Base-by-base conservation (phyloP, 2,797 vertebrate species). In the Halcyon chelicuti region DNA sequence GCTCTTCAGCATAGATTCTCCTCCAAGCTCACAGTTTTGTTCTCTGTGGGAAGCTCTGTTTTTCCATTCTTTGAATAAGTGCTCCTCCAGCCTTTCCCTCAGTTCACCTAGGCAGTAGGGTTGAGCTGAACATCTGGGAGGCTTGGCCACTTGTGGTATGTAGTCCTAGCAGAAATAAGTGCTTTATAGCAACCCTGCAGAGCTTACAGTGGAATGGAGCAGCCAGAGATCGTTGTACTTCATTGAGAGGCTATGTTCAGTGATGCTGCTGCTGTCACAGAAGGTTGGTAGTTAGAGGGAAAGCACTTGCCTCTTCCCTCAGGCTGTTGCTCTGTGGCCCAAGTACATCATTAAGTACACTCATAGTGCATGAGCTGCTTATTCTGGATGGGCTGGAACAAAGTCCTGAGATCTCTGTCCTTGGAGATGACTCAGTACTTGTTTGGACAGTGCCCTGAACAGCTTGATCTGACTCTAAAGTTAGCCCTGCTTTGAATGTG, bases 261-360 rank as follows among this genome's bases (percentile, higher is more conserved):
- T 37, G 14, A 22, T 73, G n/a, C 37, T n/a, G 12, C 5, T 83
- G 61, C 47, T 84, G 37, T 44, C 40, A 5, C 33, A 3, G 14
- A 49, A 6, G 31, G 55, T 21, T 14, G 15, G 19, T 23, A 51
- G 51, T 8, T 31, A n/a, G 26, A 73, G 23, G 39, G 47, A 83
- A 60, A 47, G 55, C 21, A 62, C 29, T 29, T 26, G 1, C 42
- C 14, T 44, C 18, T 44, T 51, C 20, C 15, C n/a, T 89, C 23
- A 9, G 17, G 21, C 14, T 13, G 37, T 46, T 89, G 37, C 33
- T 67, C 4, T 71, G 25, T 74, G 65, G 55, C 60, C 35, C 15
- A 9, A 0, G 4, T 25, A 42, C 19, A 16, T 42, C 3, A 39
- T 1, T n/a, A 81, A 57, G 3, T 80, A 15, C 0, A 0, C 23